Conservation (phyloP, 2,797 vertebrate species). For the Siniperca obscura region DNA sequence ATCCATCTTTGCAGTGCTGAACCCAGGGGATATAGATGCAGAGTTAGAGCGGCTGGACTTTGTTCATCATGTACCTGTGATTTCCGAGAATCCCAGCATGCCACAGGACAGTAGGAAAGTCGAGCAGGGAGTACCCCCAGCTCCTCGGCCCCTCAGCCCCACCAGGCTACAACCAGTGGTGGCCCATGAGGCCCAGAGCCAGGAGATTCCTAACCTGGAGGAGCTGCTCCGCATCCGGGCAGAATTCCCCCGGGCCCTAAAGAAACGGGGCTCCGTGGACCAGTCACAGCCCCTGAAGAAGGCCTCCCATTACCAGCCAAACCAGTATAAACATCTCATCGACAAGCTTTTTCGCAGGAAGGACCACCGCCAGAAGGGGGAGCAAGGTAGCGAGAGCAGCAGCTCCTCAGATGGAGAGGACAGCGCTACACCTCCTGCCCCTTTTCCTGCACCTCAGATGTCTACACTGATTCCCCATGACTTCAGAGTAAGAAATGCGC, state of each 20-base stretch:
- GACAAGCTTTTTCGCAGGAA: slow-evolving; percentile 87
- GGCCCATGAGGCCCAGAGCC: slow-evolving; percentile 85
- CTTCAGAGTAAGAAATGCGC: slow-evolving; percentile 58
- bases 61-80: slow-evolving; percentile 32
- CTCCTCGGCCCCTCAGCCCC: slow-evolving; percentile 90
- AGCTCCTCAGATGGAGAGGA: slow-evolving; percentile 84
- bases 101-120: slow-evolving; percentile 6
- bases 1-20: slow-evolving; percentile 68
- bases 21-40: slow-evolving; percentile 79
- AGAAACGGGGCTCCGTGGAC: slow-evolving; percentile 89
- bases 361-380: slow-evolving; percentile 41
- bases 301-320: slow-evolving; percentile 81
- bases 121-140: not conserved
- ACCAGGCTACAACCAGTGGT: slow-evolving; percentile 91
- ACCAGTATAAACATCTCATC: slow-evolving; percentile 91
- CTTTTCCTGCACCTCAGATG: slow-evolving; percentile 16
- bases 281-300: slow-evolving; percentile 69
- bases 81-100: slow-evolving; percentile 17
- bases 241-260: slow-evolving; percentile 91
- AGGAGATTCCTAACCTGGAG: slow-evolving; percentile 80
- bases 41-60: slow-evolving; percentile 78
- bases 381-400: slow-evolving; percentile 67
- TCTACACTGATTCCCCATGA: slow-evolving; percentile 39
- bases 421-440: not conserved
- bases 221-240: slow-evolving; percentile 88